Base-by-base conservation (phyloP, 2,888 invertebrate genomes). In the Parelbella ahira region DNA sequence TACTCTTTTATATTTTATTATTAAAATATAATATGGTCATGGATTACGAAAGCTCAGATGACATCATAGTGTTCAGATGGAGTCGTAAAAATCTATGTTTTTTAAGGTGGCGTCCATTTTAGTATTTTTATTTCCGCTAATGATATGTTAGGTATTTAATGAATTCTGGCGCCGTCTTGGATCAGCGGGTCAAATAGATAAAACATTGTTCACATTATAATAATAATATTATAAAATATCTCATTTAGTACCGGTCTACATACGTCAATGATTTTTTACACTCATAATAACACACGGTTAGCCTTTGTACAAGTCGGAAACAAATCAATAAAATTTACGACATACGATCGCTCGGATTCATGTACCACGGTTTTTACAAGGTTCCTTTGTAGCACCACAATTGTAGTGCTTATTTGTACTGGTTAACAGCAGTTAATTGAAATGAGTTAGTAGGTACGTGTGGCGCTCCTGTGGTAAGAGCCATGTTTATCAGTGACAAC, bases 81-180 rank as follows among this genome's bases (percentile, higher is more conserved):
- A 39, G 24, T 39, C 30, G 29, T 39, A 39, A 39, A 32, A 39
- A 9, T 39, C 13, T 12, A 11, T 12, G 11, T 12, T 13, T 24
- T 19, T 32, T 30, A 15, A 8, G 10, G 19, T 8, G 6, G 23
- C n/a, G 13, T 18, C 9, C 4, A 4, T 8, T 7, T 32, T 27
- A 23, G 19, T 32, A 24, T 32, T 32, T 24, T 39, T 32, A 25
- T 32, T 32, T 39, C 24, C 32, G 39, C n/a, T 25, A 3, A 25
- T 39, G 27, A 25, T 32, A 15, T 15, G 4, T 24, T 38, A 24
- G 29, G 23, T 38, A 28, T 37, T 2, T 19, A 13, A 15, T 24
- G 19, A 15, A 19, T 8, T 10, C 30, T 25, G 39, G 39, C 39
- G 39, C 37, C 37, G 8, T 15, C 30, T 30, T 21, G 18, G 23